Evolutionary conservation across 2,113 vertebrate species (phyloP).

Genomic region (Setophaga kirtlandii): DNA sequence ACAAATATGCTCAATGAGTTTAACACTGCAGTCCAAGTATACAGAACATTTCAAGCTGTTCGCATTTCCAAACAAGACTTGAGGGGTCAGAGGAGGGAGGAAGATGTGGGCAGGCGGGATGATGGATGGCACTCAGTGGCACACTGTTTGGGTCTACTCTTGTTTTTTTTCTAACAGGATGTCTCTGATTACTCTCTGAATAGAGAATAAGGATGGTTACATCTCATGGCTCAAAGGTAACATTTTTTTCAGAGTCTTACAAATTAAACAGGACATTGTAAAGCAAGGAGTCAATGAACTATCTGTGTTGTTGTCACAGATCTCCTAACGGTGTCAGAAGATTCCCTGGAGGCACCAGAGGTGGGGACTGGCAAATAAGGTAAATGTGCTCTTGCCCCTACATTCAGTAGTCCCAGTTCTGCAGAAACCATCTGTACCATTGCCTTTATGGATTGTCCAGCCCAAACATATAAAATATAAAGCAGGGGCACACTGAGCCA

Average conservation of each 20-base stretch:
- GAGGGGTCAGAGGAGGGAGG: conserved; percentile 1
- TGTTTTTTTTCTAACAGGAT: conserved; percentile 48
- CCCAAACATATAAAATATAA: neutral
- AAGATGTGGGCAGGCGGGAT: conserved; percentile 13
- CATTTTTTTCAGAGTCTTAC: neutral
- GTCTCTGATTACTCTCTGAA: conserved; percentile 46
- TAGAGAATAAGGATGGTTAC: neutral
- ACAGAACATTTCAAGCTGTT: conserved; percentile 38
- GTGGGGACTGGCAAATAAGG: neutral
- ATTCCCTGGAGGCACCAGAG: neutral
- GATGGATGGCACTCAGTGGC: conserved; percentile 10
- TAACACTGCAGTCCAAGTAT: neutral
- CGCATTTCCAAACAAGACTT: conserved; percentile 32
- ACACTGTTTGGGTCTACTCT: conserved; percentile 21
- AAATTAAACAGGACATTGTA: neutral
- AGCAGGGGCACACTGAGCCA: neutral
- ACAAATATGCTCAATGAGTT: neutral
- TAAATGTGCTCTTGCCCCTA: neutral
- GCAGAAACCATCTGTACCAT: neutral
- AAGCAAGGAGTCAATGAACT: neutral
- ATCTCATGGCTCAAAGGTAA: conserved; percentile 26
- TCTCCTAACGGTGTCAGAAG: neutral
- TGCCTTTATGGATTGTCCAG: neutral
- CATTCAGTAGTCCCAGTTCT: neutral
- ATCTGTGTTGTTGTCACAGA: neutral